These are phyloP conservation scores for Plectus sambesii DNA, from an alignment of 1,140 invertebrate species.

Conservation along the genomic window DNA sequence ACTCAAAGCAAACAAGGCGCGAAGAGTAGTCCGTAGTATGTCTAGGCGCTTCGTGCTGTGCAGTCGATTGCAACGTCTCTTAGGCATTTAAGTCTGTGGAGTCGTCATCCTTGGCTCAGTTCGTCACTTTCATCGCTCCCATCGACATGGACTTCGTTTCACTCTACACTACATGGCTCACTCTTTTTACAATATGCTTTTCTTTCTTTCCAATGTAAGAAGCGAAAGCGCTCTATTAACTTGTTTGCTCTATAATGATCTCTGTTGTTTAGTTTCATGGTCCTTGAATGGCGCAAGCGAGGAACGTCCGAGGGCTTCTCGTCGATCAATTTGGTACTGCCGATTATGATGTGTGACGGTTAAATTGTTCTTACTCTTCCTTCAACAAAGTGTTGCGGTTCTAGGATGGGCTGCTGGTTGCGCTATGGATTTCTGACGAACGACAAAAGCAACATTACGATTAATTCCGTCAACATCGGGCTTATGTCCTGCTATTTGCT, in stretches of 20 bases:
- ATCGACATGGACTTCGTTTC: constrained; percentile 32
- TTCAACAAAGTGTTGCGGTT: constrained; percentile 13
- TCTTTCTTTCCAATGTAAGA: constrained; percentile 41
- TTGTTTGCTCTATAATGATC: constrained; percentile 1
- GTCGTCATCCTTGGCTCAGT: too few species aligned
- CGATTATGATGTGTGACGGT: constrained; percentile 34
- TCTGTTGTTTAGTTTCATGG: constrained; percentile 9
- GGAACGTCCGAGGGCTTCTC: constrained; percentile 44
- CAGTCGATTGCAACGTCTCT: too few species aligned
- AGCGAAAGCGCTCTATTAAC: neutral
- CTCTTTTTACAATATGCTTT: constrained; percentile 39
- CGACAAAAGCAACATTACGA: constrained; percentile 35
- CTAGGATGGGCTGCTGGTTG: constrained; percentile 33
- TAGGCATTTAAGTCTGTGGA: too few species aligned
- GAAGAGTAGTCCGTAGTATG: too few species aligned
- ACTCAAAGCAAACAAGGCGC: too few species aligned
- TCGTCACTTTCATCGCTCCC: too few species aligned
- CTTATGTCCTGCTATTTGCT: constrained; percentile 37
- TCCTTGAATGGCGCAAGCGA: constrained; percentile 29
- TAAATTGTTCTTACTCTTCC: constrained; percentile 6
- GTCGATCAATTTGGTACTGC: constrained; percentile 42
- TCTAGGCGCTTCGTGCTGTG: too few species aligned
- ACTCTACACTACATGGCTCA: constrained; percentile 39
- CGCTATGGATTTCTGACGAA: constrained; percentile 38
- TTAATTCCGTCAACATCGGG: constrained; percentile 37